phyloP scores from a whole-genome alignment of 1,140 invertebrate species.

The Metaphire vulgaris region DNA sequence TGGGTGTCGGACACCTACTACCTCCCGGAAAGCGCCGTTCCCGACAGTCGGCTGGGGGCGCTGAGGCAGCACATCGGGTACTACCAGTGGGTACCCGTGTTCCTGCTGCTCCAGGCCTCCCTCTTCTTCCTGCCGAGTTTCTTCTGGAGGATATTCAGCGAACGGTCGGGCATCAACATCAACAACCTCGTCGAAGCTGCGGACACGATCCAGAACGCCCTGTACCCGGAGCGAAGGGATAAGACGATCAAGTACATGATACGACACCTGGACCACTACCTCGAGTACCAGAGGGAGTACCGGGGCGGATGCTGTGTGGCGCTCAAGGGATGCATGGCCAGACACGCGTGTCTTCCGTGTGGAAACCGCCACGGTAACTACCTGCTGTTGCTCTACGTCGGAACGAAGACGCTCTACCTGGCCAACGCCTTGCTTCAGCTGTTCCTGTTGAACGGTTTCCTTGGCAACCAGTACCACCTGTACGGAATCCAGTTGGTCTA shows the following conservation, averaged over 20 bases:
- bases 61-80: constrained; percentile 40
- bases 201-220: constrained; percentile 46
- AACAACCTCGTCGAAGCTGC: constrained; percentile 38
- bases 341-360: constrained; percentile 32
- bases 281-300: constrained; percentile 44
- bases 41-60: constrained; percentile 10
- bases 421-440: constrained; percentile 35
- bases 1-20: constrained; percentile 52
- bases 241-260: constrained; percentile 50
- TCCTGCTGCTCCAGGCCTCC: constrained; percentile 55
- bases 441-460: constrained; percentile 36
- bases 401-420: constrained; percentile 35
- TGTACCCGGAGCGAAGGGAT: constrained; percentile 48
- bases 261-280: constrained; percentile 49
- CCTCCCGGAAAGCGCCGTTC: constrained; percentile 25
- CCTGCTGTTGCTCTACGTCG: constrained; percentile 33
- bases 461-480: constrained; percentile 33
- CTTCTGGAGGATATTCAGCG: constrained; percentile 30
- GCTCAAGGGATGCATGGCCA: constrained; percentile 31
- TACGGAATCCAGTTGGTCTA: constrained; percentile 36
- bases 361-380: constrained; percentile 48
- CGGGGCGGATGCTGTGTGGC: constrained; percentile 31
- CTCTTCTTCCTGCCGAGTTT: constrained; percentile 35
- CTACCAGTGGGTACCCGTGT: constrained; percentile 31
- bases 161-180: constrained; percentile 31